Base-by-base conservation (phyloP, 2,797 vertebrate genomes). In the Avahi laniger region DNA sequence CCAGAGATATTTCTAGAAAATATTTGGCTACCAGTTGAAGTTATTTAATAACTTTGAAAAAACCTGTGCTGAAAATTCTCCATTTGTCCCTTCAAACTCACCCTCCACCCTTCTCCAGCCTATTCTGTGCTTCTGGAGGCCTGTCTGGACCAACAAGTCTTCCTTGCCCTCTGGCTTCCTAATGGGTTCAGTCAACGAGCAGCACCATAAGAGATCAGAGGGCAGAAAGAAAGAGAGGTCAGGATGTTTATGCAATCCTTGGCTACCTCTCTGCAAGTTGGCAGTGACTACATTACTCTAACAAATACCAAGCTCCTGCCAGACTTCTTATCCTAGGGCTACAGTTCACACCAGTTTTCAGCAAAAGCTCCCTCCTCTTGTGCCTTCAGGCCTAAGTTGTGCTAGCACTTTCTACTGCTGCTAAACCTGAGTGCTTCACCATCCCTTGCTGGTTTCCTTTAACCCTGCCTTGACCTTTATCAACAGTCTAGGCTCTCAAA, bases 1-100 rank as follows among this genome's bases (percentile, higher is more conserved):
- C n/a, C 63, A 70, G 14, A 90, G 18, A 87, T 41, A 59, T 65
- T 94, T 85, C 35, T 88, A 89, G 9, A 80, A 94, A 81, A 92
- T 38, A 69, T 26, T 88, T 88, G 48, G 14, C 41, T 87, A 79
- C 30, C 38, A 11, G 3, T 61, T 59, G 38, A 88, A 91, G 61
- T 82, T 91, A 52, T n/a, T n/a, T 57, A 30, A 87, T 59, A 63
- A 91, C 5, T 15, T 88, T 85, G 30, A 75, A 83, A 63, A 15
- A 89, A 89, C 86, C 1, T 46, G 1, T 73, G 26, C 80, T 75
- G 54, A 61, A 72, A 87, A 48, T 48, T 83, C 41, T 93, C 54
- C 7, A 18, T 43, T 88, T 78, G 28, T 86, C 18, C 26, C 18
- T 35, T 24, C 48, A 75, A 52, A 43, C 46, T 17, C 18, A 38